Evolutionary conservation across 2,888 invertebrate species (phyloP).

Genomic region (Apamea sordens): DNA sequence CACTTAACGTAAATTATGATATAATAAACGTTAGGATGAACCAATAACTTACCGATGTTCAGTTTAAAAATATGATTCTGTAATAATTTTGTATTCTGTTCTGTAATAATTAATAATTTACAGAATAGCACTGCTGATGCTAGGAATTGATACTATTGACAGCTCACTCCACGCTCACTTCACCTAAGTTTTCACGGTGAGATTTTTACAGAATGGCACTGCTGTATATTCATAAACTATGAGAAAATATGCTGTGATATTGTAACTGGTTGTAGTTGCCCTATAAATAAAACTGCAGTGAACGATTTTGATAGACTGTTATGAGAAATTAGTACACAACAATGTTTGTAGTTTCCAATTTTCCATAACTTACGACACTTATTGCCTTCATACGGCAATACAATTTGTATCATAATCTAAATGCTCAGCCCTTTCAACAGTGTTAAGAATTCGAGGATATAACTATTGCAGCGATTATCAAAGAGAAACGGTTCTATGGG

Average conservation of each 20-base stretch:
- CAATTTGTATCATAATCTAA: background rate
- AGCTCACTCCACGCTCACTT: too few relatives aligned
- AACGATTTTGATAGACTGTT: background rate
- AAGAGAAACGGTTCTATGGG: slow-evolving; percentile 37
- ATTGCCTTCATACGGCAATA: background rate
- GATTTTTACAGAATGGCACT: background rate
- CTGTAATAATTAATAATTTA: too few relatives aligned
- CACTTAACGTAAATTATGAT: background rate
- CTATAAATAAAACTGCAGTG: background rate
- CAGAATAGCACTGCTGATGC: too few relatives aligned
- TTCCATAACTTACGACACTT: background rate
- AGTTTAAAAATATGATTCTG: background rate
- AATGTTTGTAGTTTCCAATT: background rate
- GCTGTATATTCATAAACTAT: background rate
- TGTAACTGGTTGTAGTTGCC: background rate
- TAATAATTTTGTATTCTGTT: too few relatives aligned
- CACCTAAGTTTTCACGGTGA: background rate
- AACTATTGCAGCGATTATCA: background rate
- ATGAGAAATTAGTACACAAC: background rate
- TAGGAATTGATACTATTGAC: too few relatives aligned
- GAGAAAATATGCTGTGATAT: background rate
- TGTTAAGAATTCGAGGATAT: background rate
- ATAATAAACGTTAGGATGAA: background rate
- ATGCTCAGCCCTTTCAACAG: background rate
- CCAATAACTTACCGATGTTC: background rate